Base-by-base conservation (phyloP, 2,888 invertebrate genomes). In the Leucoptera coffeella region DNA sequence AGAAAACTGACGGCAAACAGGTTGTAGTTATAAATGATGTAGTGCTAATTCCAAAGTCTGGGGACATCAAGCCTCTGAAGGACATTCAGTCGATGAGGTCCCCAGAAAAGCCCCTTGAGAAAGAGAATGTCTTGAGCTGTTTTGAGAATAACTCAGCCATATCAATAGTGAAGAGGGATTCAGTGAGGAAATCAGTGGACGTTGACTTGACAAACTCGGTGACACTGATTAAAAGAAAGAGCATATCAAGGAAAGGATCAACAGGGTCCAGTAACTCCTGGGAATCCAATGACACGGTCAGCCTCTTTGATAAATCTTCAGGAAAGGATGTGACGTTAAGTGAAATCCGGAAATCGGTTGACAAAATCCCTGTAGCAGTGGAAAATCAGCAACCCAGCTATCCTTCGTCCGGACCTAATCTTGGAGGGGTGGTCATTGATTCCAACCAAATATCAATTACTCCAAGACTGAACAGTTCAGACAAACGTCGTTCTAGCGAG, bases 91-190 rank as follows among this genome's bases (percentile, higher is more conserved):
- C 67, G 10, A 55, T 57, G 7, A 51, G 56, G 30, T 58, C 65
- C 5, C 65, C 65, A n/a, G 69, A 65, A 33, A 58, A 43, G 38
- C 42, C 57, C 20, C 42, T 65, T 14, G 60, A 67, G 39, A 72
- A 73, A 33, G 71, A 69, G 35, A 71, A 65, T 39, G 53, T 73
- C 12, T 40, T 73, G 15, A 71, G 67, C 37, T 69, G 69, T 36
- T 71, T 72, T 35, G 72, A 72, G 43, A 72, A 71, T 34, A 73
- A 73, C 40, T 65, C 71, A 2, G 69, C 71, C 15, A 71, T 73
- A 37, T 72, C 73, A 28, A 67, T 73, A 40, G 57, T 71, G 7
- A 71, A 72, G 35, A 52, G 69, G 36, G 72, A 72, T 40, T 62
- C 62, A 35, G 57, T 55, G 4, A 51, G 72, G 27, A 61, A 54